These are phyloP conservation scores for Glyphotaelius pellucidus DNA, from an alignment of 2,888 invertebrate genomes.

Conservation along the genomic window DNA sequence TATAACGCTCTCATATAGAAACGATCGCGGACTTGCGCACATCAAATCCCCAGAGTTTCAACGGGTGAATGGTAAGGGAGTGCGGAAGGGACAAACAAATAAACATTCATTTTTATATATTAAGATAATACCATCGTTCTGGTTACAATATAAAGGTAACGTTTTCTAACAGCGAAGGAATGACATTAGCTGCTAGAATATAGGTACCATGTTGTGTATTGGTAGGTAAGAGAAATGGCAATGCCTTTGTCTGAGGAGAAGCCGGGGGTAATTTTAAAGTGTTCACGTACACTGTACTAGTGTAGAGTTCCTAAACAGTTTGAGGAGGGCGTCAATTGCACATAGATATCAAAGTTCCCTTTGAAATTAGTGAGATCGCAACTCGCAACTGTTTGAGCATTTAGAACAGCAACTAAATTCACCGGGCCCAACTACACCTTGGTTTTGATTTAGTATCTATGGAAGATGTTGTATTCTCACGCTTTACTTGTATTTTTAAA, in stretches of 20 bases:
- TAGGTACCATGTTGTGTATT: neutral
- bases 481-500: neutral
- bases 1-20: no score
- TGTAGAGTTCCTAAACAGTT: neutral
- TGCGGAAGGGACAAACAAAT: no score
- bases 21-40: no score
- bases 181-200: neutral
- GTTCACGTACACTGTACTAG: neutral
- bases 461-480: neutral
- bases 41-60: no score
- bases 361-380: constrained; percentile 46
- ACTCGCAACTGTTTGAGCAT: constrained; percentile 23
- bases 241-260: neutral
- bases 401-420: constrained; percentile 24
- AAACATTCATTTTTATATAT: no score
- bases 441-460: neutral
- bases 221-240: neutral
- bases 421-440: constrained; percentile 4
- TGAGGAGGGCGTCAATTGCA: constrained; percentile 37
- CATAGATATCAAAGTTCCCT: constrained; percentile 40
- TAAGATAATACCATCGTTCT: no score
- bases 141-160: neutral
- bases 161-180: neutral
- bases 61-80: no score
- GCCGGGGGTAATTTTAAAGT: neutral